Conservation (phyloP, 2,888 invertebrate species). For the Aleiodes leptofemur region DNA sequence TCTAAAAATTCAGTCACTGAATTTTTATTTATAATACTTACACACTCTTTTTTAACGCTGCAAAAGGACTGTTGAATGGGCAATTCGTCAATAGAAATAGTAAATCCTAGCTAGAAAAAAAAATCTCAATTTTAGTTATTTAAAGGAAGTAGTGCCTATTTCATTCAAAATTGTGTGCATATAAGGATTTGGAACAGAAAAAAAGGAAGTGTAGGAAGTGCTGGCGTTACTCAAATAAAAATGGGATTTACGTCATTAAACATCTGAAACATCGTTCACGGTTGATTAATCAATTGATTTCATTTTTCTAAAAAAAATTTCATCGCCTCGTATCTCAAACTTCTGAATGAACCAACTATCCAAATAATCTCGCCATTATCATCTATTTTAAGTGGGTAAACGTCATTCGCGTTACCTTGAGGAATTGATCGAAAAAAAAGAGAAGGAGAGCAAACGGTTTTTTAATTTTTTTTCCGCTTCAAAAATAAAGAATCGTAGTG, state of each 20-base stretch:
- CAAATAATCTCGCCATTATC: no score
- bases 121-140: background rate
- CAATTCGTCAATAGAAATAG: background rate
- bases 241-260: slow-evolving; percentile 23
- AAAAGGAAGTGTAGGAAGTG: slow-evolving; percentile 31
- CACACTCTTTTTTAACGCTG: slow-evolving; percentile 6
- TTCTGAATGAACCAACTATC: no score
- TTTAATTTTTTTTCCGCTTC: background rate
- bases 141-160: no score
- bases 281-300: background rate
- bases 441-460: slow-evolving; percentile 19
- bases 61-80: slow-evolving; percentile 26
- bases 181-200: background rate
- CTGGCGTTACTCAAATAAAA: background rate
- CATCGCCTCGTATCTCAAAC: no score
- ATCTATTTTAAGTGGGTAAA: no score
- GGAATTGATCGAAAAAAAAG: background rate
- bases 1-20: background rate
- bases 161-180: background rate
- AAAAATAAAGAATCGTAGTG: background rate
- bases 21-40: slow-evolving; percentile 35
- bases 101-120: background rate
- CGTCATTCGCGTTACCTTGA: no score
- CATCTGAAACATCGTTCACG: background rate
- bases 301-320: slow-evolving; percentile 32